A percentile compares a stretch with the other conserved stretches of the same genome.
These are phyloP conservation scores for Drosophila ironensis DNA, from an alignment of 1,140 invertebrate species.

Conservation along the genomic window DNA sequence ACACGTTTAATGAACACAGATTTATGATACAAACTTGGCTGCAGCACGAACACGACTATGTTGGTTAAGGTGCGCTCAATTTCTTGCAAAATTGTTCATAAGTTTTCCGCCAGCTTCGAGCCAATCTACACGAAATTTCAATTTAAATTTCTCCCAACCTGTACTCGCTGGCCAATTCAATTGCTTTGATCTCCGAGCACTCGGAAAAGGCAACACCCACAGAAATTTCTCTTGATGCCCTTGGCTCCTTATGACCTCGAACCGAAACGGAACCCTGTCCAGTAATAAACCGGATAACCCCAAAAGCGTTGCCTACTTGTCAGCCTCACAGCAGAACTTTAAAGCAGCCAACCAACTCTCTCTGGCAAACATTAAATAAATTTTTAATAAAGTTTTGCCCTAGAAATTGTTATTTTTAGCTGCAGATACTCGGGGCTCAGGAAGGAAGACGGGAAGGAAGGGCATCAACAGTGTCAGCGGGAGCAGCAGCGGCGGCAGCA, in stretches of 20 bases:
- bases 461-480: background rate
- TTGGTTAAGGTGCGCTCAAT: constrained; percentile 12
- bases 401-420: constrained; percentile 75
- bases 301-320: constrained; percentile 33
- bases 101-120: background rate
- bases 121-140: constrained; percentile 13
- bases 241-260: constrained; percentile 11
- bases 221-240: constrained; percentile 16
- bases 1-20: constrained; percentile 59
- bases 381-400: constrained; percentile 73
- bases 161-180: constrained; percentile 6
- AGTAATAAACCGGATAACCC: constrained; percentile 25
- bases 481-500: background rate
- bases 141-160: constrained; percentile 13
- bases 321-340: constrained; percentile 39
- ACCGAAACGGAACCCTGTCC: constrained; percentile 5
- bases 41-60: constrained; percentile 26
- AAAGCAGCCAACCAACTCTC: constrained; percentile 7
- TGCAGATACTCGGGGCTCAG: too few relatives aligned
- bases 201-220: background rate
- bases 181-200: constrained; percentile 39
- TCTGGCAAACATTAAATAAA: constrained; percentile 58
- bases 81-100: background rate
- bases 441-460: too few relatives aligned
- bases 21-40: constrained; percentile 47